Conservation (phyloP, 1,140 invertebrate species). For the Epicauta chinensis region DNA sequence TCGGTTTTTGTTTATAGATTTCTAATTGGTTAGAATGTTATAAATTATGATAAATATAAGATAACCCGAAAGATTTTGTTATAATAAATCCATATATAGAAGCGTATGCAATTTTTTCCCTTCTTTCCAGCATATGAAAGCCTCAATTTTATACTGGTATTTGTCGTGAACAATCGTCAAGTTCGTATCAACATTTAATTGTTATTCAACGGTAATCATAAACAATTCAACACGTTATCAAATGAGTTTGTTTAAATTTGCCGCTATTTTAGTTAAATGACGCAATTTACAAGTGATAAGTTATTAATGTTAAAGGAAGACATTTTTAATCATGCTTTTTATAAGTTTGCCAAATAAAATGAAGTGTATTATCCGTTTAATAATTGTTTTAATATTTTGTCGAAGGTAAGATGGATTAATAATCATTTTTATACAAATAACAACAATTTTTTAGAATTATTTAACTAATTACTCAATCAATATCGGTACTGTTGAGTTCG, state of each 20-base stretch:
- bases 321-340: conserved; percentile 24
- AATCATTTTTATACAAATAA: not conserved
- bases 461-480: too few relatives aligned
- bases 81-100: too few relatives aligned
- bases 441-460: too few relatives aligned
- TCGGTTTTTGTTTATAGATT: not conserved
- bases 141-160: too few relatives aligned
- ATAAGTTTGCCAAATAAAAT: conserved; percentile 19
- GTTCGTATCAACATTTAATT: too few relatives aligned
- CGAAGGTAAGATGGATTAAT: conserved; percentile 1
- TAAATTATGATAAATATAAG: conserved; percentile 5
- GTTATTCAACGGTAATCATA: too few relatives aligned
- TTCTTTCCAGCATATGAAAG: too few relatives aligned
- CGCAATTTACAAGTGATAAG: conserved; percentile 18
- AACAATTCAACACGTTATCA: too few relatives aligned
- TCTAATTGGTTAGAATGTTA: conserved; percentile 4
- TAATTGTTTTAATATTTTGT: conserved; percentile 12
- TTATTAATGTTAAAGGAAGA: conserved; percentile 25
- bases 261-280: conserved; percentile 19
- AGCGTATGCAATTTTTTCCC: too few relatives aligned
- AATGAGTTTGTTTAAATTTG: conserved; percentile 18
- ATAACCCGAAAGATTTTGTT: conserved; percentile 1
- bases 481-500: too few relatives aligned
- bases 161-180: too few relatives aligned
- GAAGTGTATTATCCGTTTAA: conserved; percentile 18